phyloP scores from a whole-genome alignment of 2,113 vertebrate species.

The Tichodroma muraria region DNA sequence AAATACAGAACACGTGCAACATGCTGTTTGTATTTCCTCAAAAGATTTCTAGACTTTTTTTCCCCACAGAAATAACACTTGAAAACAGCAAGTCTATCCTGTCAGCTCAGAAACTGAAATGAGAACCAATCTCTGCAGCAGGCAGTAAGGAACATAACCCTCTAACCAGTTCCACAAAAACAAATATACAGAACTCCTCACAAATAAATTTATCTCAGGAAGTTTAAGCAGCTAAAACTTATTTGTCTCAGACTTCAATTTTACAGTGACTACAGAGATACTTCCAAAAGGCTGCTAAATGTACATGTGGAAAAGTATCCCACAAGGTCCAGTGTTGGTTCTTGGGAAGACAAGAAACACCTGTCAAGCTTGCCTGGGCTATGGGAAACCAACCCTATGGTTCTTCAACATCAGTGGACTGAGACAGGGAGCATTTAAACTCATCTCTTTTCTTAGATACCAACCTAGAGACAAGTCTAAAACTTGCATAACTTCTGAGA shows the following conservation, averaged over 20 bases:
- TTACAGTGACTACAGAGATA: neutral
- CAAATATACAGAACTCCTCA: neutral
- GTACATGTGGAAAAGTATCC: neutral
- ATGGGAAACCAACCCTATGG: neutral
- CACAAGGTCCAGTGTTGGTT: neutral
- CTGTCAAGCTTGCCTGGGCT: neutral
- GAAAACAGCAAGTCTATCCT: neutral
- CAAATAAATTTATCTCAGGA: neutral
- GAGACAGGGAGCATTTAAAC: neutral
- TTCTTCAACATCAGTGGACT: neutral
- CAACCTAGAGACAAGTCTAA: neutral
- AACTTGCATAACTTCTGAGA: neutral
- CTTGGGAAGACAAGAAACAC: neutral
- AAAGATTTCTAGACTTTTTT: neutral
- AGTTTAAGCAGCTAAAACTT: neutral
- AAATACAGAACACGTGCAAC: neutral
- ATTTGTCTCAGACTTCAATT: neutral
- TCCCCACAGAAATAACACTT: neutral
- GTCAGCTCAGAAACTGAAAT: neutral
- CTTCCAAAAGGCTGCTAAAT: neutral
- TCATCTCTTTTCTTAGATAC: neutral
- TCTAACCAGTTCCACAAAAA: neutral
- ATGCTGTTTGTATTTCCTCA: neutral
- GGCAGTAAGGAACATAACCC: neutral
- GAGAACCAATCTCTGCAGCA: neutral